These are phyloP conservation scores for Anguilla japonica DNA, from an alignment of 2,113 vertebrate genomes.

Conservation along the genomic window DNA sequence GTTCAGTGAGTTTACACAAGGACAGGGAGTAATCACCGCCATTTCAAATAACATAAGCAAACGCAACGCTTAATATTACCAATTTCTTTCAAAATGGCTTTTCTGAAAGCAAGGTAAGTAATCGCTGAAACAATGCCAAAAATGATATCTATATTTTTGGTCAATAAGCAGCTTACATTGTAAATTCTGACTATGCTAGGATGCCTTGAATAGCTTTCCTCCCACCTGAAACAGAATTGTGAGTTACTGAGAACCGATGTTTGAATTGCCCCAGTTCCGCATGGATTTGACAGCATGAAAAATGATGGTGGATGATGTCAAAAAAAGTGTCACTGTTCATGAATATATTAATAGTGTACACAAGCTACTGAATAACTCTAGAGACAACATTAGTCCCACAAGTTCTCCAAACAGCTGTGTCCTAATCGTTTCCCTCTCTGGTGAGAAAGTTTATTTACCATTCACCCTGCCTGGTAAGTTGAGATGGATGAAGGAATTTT, in stretches of 20 bases:
- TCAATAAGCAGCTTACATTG: neutral
- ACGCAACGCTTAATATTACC: neutral
- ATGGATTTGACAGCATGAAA: neutral
- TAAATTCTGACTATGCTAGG: neutral
- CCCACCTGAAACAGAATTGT: neutral
- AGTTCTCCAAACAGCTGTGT: neutral
- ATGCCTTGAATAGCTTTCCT: neutral
- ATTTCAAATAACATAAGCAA: neutral
- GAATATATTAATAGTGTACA: neutral
- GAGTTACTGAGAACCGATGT: neutral
- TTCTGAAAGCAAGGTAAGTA: neutral
- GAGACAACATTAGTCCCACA: too few species aligned
- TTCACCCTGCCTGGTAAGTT: too few species aligned
- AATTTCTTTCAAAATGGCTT: neutral
- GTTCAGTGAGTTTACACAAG: neutral
- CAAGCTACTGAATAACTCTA: neutral
- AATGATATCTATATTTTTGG: neutral
- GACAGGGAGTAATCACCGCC: neutral
- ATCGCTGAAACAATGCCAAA: neutral
- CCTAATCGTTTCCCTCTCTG: too few species aligned
- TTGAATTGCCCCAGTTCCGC: neutral
- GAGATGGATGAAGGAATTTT: too few species aligned
- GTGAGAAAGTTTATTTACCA: too few species aligned
- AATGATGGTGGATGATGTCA: neutral
- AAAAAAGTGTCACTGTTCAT: neutral